Base-by-base conservation (phyloP, 2,888 invertebrate species). In the Archaeoteleia sp. region DNA sequence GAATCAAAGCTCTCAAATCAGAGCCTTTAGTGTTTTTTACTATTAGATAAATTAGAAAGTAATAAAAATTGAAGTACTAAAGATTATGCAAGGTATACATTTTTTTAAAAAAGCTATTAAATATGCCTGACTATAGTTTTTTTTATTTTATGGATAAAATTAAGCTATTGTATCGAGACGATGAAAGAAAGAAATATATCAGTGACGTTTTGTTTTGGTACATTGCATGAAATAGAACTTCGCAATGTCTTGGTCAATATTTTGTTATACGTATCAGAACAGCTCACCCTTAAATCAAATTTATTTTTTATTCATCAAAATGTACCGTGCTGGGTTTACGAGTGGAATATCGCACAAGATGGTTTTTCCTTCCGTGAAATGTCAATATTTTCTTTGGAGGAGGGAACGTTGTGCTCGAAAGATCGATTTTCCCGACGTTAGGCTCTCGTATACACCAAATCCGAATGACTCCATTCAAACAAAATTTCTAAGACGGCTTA, bases 381-480 rank as follows among this genome's bases (percentile, higher is more conserved):
- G 58, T 68, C 68, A 63, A 68, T 68, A 63, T 58, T 68, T 63
- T 68, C 58, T 42, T 58, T 62, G 30, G 42, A 35, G 35, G 12
- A 46, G 62, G 53, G 53, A 35, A 46, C 35, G 13, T 37, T 20
- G 27, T 46, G 32, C 30, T 32, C n/a, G 15, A 10, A 10, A 29
- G 51, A 53, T 61, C 67, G 61, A 67, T 67, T 43, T 25, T 27
- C 3, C 13, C 35, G 25, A 40, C 17, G 10, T 25, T 23, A 23
- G 25, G 23, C 27, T 15, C n/a, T n/a, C n/a, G 25, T 7, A n/a
- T 35, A 6, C 15, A 14, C 35, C 43, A 10, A 32, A 5, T 34
- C 14, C 46, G 29, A 14, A 40, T 20, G n/a, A 20, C 23, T 20
- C 3, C 27, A 12, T 9, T 32, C 12, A 10, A 9, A 4, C 40